phyloP scores from a whole-genome alignment of 2,113 vertebrate genomes.

The Campylorhamphus procurvoides region DNA sequence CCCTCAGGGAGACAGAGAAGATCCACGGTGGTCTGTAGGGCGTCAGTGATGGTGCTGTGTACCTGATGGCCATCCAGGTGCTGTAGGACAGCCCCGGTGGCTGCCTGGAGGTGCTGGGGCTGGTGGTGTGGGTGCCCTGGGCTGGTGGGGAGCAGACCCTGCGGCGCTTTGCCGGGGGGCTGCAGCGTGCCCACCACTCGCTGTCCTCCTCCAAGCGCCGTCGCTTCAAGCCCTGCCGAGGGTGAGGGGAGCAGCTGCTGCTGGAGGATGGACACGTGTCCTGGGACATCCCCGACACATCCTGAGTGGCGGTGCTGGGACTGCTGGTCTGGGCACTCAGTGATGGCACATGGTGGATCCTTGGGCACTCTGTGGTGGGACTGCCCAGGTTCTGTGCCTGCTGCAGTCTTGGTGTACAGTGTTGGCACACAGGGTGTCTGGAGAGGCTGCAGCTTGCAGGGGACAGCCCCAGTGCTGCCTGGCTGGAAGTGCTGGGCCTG shows the following conservation, averaged over 20 bases:
- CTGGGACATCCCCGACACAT: background rate
- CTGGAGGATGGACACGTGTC: too few relatives aligned
- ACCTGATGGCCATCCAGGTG: accelerated
- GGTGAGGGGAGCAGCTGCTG: background rate
- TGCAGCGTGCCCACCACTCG: accelerated
- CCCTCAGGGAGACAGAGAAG: accelerated
- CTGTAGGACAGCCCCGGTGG: accelerated
- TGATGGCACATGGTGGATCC: too few relatives aligned
- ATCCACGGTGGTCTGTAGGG: background rate
- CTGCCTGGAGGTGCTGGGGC: background rate
- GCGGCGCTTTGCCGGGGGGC: background rate
- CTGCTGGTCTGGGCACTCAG: background rate
- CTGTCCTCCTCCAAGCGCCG: background rate
- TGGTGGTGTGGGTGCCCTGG: background rate
- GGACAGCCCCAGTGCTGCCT: accelerated
- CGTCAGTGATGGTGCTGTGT: accelerated
- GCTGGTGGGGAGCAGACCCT: background rate
- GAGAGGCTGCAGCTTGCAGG: background rate
- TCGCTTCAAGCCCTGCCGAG: background rate
- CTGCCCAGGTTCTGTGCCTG: background rate
- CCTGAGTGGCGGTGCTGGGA: background rate
- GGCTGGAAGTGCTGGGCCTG: background rate
- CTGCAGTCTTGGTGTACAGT: too few relatives aligned
- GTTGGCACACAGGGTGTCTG: background rate
- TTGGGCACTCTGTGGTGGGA: background rate